Evolutionary conservation across 1,140 invertebrate genomes (phyloP), one percentile per base, ranked within the genome.

Genomic region (Macrobrachium nipponense): DNA sequence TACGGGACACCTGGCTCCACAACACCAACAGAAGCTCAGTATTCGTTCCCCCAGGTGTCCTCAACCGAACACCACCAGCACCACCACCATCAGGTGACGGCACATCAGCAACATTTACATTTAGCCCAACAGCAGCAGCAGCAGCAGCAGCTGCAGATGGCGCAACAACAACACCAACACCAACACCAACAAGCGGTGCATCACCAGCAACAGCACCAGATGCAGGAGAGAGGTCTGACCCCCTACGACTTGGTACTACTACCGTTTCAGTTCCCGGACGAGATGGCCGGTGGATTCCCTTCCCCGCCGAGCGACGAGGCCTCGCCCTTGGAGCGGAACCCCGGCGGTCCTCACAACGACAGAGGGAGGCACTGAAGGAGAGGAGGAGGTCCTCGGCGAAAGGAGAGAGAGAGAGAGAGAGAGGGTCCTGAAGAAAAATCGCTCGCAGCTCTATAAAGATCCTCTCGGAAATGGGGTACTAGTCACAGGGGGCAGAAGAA

Each of bases 91-190:
- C 23, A 75, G 78, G n/a, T 20, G n/a, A 60, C 73, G 27, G 23
- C 72, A 70, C 36, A 18, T 73, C 44, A 68, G 58, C 72, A 76
- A 12, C 81, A 82, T 3, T 27, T 62, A 27, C 72, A 83, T n/a
- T 58, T 75, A 7, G n/a, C 64, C 12, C 68, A 80, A 17, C 79
- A 80, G 20, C 43, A 27, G 36, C 78, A 80, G n/a, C 78, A 80
- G 61, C 81, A 75, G n/a, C 72, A 76, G 17, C 81, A 82, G n/a
- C 58, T 62, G 17, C 72, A 83, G 17, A 58, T 75, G 15, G 8
- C 64, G 15, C 64, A 68, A 10, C 64, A n/a, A 6, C 64, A 68
- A 15, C 64, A 68, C n/a, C 64, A 68, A 10, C 64, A 66, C 7
- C 64, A 66, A 6, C 64, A n/a, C 5, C 18, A 68, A 68, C n/a